Percentiles rank a stretch among this genome's conserved stretches.
phyloP scores from a whole-genome alignment of 2,888 invertebrate genomes.

The Stramonita haemastoma region DNA sequence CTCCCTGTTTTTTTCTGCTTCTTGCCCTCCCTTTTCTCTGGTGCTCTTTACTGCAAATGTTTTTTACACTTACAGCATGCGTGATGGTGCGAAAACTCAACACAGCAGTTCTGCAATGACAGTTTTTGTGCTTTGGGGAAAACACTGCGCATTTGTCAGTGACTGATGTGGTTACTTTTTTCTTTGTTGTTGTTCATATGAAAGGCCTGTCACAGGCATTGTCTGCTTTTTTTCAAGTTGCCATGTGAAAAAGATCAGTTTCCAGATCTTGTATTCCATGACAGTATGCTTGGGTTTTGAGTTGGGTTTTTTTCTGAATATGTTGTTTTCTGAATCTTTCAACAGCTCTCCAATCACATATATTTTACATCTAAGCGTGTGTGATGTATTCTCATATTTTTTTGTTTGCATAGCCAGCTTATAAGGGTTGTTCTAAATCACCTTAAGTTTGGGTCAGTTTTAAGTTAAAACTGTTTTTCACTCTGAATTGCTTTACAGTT shows the following conservation, averaged over 20 bases:
- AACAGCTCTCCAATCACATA: too few relatives aligned
- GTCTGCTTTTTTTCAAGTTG: neutral
- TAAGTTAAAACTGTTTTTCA: too few relatives aligned
- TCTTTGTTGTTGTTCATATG: neutral
- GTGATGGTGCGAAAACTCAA: neutral
- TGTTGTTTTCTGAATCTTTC: neutral
- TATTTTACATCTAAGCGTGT: too few relatives aligned
- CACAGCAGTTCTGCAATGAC: neutral
- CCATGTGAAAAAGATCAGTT: neutral
- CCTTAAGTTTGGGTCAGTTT: too few relatives aligned
- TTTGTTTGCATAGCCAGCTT: too few relatives aligned
- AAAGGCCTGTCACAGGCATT: neutral
- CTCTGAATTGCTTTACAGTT: too few relatives aligned
- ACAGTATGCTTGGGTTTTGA: neutral
- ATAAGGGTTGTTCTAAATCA: too few relatives aligned
- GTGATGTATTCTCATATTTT: too few relatives aligned
- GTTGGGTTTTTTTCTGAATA: neutral
- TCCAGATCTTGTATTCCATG: neutral
- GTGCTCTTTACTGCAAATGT: neutral
- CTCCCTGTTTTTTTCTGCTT: neutral
- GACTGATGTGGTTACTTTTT: neutral
- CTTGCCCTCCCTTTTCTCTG: neutral
- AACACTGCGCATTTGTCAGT: neutral
- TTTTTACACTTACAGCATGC: neutral
- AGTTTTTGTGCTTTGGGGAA: neutral